Percentiles rank a stretch among this genome's conserved stretches.
Evolutionary conservation across 1,140 invertebrate genomes (phyloP).

Genomic region (Probaryconus sp.): DNA sequence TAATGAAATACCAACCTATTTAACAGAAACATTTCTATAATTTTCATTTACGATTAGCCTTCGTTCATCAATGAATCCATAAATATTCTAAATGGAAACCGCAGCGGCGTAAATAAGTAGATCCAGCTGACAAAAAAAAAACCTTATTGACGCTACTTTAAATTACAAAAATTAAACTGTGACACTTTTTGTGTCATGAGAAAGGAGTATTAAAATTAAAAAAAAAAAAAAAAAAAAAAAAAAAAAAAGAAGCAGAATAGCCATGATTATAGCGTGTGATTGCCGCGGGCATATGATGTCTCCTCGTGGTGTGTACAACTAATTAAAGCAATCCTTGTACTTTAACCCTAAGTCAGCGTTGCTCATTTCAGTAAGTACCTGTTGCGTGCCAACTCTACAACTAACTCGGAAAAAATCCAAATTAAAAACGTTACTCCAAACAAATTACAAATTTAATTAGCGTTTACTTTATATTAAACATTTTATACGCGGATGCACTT

Average conservation of each 20-base stretch:
- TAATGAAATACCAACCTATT: too few species aligned
- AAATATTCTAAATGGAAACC: too few species aligned
- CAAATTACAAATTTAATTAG: too few species aligned
- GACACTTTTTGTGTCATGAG: constrained; percentile 35
- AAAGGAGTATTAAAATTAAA: constrained; percentile 26
- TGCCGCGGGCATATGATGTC: constrained; percentile 19
- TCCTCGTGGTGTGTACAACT: constrained; percentile 43
- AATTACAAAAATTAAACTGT: constrained; percentile 33
- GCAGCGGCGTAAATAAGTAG: constrained; percentile 23
- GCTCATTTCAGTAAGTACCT: constrained; percentile 53
- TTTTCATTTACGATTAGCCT: too few species aligned
- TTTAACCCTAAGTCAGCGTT: constrained; percentile 67
- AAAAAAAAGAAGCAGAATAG: constrained; percentile 11
- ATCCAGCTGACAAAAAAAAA: constrained; percentile 15
- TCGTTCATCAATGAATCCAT: too few species aligned
- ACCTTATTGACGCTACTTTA: too few species aligned
- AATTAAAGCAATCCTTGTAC: constrained; percentile 73
- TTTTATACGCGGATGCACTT: too few species aligned
- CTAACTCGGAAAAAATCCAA: constrained; percentile 39
- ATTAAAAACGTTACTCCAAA: constrained; percentile 3
- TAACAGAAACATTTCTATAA: too few species aligned
- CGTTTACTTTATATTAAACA: too few species aligned
- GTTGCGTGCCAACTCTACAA: constrained; percentile 34
- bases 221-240: constrained; percentile 1
- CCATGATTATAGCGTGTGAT: constrained; percentile 39